Evolutionary conservation across 2,888 invertebrate genomes (phyloP), one percentile per base, ranked within the genome.

Genomic region (Pollenia griseotomentosa): DNA sequence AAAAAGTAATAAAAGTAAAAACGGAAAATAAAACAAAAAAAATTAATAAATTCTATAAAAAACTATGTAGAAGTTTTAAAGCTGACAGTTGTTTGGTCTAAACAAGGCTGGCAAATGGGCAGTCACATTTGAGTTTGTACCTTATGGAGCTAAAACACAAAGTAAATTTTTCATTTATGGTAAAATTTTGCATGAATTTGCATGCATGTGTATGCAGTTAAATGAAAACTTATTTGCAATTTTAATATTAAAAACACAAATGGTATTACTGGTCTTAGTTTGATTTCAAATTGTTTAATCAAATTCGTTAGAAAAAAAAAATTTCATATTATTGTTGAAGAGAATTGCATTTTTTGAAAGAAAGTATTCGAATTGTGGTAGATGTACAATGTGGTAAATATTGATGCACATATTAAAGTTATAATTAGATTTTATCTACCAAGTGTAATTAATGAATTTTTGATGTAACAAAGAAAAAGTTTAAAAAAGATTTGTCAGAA

Each of bases 191-290:
- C 53, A 19, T 40, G 23, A n/a, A 23, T 44, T 44, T 55, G 11
- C 53, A 53, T 65, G 33, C 55, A 42, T 23, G 51, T 78, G 57
- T 78, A 42, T 77, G 48, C 65, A 77, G 63, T 71, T 81, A 84
- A 83, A 83, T 87, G 81, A 84, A 87, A 84, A 81, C 87, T 80
- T 87, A 84, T 87, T 87, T 87, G 77, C 80, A 87, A 84, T 87
- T 87, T 87, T 73, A 87, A 87, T 84, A 84, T 84, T 66, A 78
- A 33, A 33, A 78, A 84, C 80, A 51, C 81, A 84, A 81, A 78
- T 84, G 73, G 73, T 61, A 81, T 87, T 81, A 84, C 61, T 79
- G 70, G 74, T 86, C 77, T 70, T 73, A 65, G 80, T 84, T 87
- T 83, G 83, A 87, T 79, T 83, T 83, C 46, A 48, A 70, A 71